phyloP scores from a whole-genome alignment of 2,888 invertebrate genomes.

The Sesamia inferens region DNA sequence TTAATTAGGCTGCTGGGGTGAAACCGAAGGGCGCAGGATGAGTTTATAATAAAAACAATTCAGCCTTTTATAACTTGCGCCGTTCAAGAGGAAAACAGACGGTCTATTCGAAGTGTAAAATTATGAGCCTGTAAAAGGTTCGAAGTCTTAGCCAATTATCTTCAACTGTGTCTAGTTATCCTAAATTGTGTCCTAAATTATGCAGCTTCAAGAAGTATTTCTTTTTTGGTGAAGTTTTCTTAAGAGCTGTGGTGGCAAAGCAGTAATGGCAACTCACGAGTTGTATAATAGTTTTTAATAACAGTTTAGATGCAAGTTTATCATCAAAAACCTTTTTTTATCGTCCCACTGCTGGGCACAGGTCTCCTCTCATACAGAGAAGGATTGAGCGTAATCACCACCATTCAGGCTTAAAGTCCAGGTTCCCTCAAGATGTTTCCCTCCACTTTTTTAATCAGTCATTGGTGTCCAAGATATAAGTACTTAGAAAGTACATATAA shows the following conservation, averaged over 20 bases:
- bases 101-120: conserved; percentile 60
- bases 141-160: conserved; percentile 66
- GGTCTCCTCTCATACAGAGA: no score
- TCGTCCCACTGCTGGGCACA: no score
- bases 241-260: not conserved
- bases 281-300: conserved; percentile 40
- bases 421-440: no score
- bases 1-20: no score
- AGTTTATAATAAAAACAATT: not conserved
- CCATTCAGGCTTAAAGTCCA: no score
- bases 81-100: conserved; percentile 37
- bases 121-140: conserved; percentile 65
- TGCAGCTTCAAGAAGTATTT: conserved; percentile 10
- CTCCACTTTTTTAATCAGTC: no score
- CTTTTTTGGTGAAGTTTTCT: not conserved
- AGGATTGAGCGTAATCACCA: no score
- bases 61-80: conserved; percentile 41
- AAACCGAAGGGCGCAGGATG: no score
- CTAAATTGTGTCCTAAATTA: conserved; percentile 55
- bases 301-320: conserved; percentile 54
- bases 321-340: no score
- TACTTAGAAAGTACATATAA: no score
- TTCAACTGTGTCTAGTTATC: conserved; percentile 55
- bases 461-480: no score
- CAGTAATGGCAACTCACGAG: no score